Base-by-base conservation (phyloP, 2,113 vertebrate species). In the Apistogramma diplotaenia region DNA sequence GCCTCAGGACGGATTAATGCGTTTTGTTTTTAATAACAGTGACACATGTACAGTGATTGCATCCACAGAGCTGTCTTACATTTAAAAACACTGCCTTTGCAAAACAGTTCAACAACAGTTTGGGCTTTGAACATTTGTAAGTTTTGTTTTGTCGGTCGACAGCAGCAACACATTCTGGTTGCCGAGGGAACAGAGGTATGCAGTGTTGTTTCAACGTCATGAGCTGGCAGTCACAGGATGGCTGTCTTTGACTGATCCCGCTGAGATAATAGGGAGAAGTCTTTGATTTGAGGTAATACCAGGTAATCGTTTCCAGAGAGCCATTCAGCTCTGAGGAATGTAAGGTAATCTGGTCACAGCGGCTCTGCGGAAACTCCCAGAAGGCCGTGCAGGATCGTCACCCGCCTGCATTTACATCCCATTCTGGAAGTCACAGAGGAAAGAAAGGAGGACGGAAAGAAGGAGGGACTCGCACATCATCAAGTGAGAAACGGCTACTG, bases 281-380 rank as follows among this genome's bases (percentile, higher is more conserved):
- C 91, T 93, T 93, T 92, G 94, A 93, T 93, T 93, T 89, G 87
- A 83, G 73, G 85, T 93, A 90, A 93, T 93, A 91, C 89, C 91
- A 93, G 89, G 92, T 93, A 94, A 93, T 93, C 83, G 92, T 83
- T 94, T 93, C 93, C 94, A 94, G 92, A 91, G 70, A 76, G 75
- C 40, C 80, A 62, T 90, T 92, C 87, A 85, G 79, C 46, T 35
- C 55, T 51, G 71, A 77, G 83, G 90, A 92, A 93, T 92, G 91
- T 71, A 74, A 89, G 83, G 87, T 84, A 91, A 94, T 92, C 92
- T 86, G 80, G 70, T 82, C 87, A 40, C 86, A 87, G 46, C 79
- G 88, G 86, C 62, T 85, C 27, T 75, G 79, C 89, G 31, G 83
- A 85, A 88, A 19, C 76, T 87, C 81, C 89, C 75, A 84, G 67